Percentiles rank a stretch among this genome's conserved stretches.
These are phyloP conservation scores for Ophion ellenae DNA, from an alignment of 2,888 invertebrate species.

Conservation along the genomic window DNA sequence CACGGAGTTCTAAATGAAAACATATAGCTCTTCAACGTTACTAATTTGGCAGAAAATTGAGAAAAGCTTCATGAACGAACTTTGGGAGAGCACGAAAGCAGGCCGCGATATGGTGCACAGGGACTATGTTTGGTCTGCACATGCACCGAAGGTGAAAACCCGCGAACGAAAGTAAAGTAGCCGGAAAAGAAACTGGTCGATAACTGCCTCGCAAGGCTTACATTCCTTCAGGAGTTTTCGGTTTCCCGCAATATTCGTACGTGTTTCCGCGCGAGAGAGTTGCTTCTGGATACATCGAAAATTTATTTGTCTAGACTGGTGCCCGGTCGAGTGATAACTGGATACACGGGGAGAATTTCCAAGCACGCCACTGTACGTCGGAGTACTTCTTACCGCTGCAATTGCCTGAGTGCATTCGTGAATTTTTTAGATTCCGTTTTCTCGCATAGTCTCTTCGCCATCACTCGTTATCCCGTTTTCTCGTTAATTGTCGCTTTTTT, in stretches of 20 bases:
- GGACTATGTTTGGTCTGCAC: neutral
- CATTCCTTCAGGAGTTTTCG: slow-evolving; percentile 60
- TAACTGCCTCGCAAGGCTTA: slow-evolving; percentile 53
- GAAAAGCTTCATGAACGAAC: slow-evolving; percentile 10
- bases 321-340: slow-evolving; percentile 50
- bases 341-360: slow-evolving; percentile 50
- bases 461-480: slow-evolving; percentile 15
- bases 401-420: slow-evolving; percentile 41
- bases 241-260: slow-evolving; percentile 29
- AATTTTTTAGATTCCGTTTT: slow-evolving; percentile 32
- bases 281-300: slow-evolving; percentile 55
- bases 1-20: neutral
- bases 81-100: neutral
- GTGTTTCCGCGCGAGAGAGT: slow-evolving; percentile 11
- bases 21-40: neutral
- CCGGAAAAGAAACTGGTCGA: slow-evolving; percentile 62
- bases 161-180: slow-evolving; percentile 13
- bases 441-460: slow-evolving; percentile 15
- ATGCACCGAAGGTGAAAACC: slow-evolving; percentile 41
- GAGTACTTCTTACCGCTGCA: slow-evolving; percentile 1
- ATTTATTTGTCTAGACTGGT: slow-evolving; percentile 66
- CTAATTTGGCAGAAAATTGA: neutral
- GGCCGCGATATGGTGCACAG: neutral
- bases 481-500: slow-evolving; percentile 1
- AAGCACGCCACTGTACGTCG: slow-evolving; percentile 25